Evolutionary conservation across 2,888 invertebrate genomes (phyloP).

Genomic region (Philereme transversata): DNA sequence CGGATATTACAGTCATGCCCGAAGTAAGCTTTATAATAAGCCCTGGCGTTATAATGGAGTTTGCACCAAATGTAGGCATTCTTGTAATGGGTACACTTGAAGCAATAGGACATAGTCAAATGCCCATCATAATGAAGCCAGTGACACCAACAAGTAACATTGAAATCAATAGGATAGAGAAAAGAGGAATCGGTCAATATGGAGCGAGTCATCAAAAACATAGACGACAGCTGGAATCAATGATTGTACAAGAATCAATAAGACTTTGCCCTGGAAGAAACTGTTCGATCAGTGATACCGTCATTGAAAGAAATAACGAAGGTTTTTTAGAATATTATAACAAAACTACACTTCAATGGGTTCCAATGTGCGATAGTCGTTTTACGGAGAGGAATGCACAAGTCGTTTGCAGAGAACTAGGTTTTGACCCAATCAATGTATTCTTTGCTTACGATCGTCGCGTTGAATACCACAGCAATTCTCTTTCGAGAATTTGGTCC

Average conservation of each 20-base stretch:
- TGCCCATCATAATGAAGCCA: slow-evolving; percentile 92
- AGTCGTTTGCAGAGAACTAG: slow-evolving; percentile 97
- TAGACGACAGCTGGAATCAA: slow-evolving; percentile 82
- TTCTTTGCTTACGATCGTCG: slow-evolving; percentile 93
- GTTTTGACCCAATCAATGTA: slow-evolving; percentile 94
- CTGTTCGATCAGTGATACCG: slow-evolving; percentile 84
- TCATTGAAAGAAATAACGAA: slow-evolving; percentile 83
- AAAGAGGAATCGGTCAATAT: slow-evolving; percentile 69
- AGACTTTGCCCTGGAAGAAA: slow-evolving; percentile 91
- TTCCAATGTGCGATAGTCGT: slow-evolving; percentile 96
- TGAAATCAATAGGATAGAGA: slow-evolving; percentile 67
- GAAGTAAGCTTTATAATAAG: slow-evolving; percentile 93
- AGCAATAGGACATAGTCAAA: slow-evolving; percentile 90
- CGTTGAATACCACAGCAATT: slow-evolving; percentile 95
- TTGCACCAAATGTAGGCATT: slow-evolving; percentile 97
- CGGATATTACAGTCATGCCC: slow-evolving; percentile 99
- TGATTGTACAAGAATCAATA: slow-evolving; percentile 85
- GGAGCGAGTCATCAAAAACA: slow-evolving; percentile 61
- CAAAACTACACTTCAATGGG: slow-evolving; percentile 97
- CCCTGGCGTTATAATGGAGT: slow-evolving; percentile 95
- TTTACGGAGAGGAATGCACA: slow-evolving; percentile 98
- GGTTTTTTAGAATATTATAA: slow-evolving; percentile 98
- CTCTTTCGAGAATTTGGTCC: slow-evolving; percentile 93
- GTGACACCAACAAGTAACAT: slow-evolving; percentile 60
- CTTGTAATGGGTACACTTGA: slow-evolving; percentile 95